Base-by-base conservation (phyloP, 2,888 invertebrate genomes). In the Druceiella hillmani region DNA sequence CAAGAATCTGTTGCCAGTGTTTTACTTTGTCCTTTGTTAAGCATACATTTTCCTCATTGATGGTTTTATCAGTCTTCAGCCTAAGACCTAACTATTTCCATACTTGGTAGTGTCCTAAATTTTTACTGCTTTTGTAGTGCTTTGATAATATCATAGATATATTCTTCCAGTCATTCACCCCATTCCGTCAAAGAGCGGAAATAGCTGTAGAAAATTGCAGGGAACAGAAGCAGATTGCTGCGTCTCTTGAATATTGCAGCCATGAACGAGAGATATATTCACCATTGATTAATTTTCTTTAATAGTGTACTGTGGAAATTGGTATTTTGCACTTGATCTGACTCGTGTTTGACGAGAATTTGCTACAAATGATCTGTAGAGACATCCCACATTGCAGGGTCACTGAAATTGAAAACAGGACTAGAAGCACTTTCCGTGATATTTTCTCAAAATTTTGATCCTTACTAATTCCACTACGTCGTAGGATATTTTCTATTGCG, bases 131-230 rank as follows among this genome's bases (percentile, higher is more conserved):
- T 32, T 37, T 45, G 22, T 45, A 44, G 32, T 41, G 45, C 4
- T 20, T 36, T 32, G 34, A 38, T 17, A 46, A 28, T 32, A 32
- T 44, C 13, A 14, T 25, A 17, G 43, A 25, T 15, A 44, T 25
- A 40, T 47, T 41, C 15, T 28, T 41, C 47, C 47, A 47, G 29
- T 47, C 43, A 16, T 29, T n/a, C n/a, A 31, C 33, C 46, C n/a
- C 47, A 38, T 40, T 35, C 5, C 22, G 43, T 5, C 35, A 37
- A 7, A 29, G 33, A 29, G 28, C 22, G 16, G 36, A 33, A 13
- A n/a, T 34, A 17, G 37, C 38, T 38, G 24, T 36, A 27, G 33
- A 35, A 34, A 44, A 47, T 24, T 47, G 32, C 17, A 40, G 40
- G 28, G 45, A 45, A 34, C 45, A 45, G 25, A 45, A 45, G 25